Evolutionary conservation across 2,113 vertebrate species (phyloP).

Genomic region (Scophthalmus maximus): DNA sequence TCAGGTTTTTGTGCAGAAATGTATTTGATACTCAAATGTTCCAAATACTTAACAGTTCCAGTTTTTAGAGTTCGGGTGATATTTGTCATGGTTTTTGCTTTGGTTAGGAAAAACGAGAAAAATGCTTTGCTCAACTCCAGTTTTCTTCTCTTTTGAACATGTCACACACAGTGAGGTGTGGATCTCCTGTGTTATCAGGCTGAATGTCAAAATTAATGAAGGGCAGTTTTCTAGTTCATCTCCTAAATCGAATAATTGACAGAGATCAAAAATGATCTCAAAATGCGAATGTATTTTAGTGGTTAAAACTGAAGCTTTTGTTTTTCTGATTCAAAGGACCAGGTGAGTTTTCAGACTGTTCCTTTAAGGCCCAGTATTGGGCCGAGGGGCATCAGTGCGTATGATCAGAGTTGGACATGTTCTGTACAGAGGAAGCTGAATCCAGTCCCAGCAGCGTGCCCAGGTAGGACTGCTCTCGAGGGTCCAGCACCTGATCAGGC

Average conservation of each 20-base stretch:
- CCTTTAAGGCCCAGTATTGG: background rate
- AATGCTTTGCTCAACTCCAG: no score
- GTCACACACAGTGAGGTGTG: no score
- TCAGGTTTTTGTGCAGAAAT: no score
- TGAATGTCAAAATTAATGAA: no score
- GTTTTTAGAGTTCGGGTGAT: background rate
- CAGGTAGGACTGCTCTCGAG: constrained; percentile 93
- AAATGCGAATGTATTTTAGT: background rate
- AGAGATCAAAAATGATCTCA: no score
- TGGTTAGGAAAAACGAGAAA: background rate
- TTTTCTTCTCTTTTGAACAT: background rate
- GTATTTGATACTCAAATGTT: no score
- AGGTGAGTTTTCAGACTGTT: background rate
- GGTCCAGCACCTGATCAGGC: constrained; percentile 93
- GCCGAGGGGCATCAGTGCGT: constrained; percentile 61
- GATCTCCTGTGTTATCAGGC: no score
- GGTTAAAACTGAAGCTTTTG: background rate
- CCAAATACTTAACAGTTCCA: background rate
- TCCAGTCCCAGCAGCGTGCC: constrained; percentile 94
- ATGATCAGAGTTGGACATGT: constrained; percentile 84
- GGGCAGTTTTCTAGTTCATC: no score
- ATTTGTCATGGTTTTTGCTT: background rate
- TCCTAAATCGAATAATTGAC: no score
- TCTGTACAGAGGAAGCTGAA: constrained; percentile 85
- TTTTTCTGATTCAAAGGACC: background rate